Evolutionary conservation across 2,113 vertebrate genomes (phyloP), one percentile per base, ranked within the genome.

Genomic region (Zosterops lateralis): DNA sequence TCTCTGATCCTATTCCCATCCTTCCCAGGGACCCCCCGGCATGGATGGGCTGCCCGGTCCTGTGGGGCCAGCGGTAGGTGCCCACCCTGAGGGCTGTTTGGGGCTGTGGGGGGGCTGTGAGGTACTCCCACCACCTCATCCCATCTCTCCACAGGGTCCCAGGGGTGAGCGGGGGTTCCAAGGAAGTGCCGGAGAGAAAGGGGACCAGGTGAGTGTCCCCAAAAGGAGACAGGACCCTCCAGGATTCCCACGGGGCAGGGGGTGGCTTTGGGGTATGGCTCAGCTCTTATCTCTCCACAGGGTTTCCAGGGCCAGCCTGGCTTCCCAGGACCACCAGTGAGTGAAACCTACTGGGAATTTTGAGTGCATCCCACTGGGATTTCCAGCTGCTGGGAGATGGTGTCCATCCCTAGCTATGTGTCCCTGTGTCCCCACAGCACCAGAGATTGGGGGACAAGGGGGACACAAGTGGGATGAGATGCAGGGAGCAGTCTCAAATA

Each of bases 291-390:
- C 80, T 94, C 82, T 96, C 90, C 40, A 1, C 82, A 99, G 99
- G 99, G 99, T 81, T 99, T 99, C 95, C 98, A 98, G 98, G 99
- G 99, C 92, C 98, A 98, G 57, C 98, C 99, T 3, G 99, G 99
- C 83, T 99, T 99, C 90, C 99, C 98, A 2, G 99, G 99, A 72
- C 97, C 98, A 4, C 98, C 98, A 50, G 99, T 99, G 95, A 97
- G 98, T 98, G 48, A 14, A 22, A 56, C 79, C 51, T 9, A 5
- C 12, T 1, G 5, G 94, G 50, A 42, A 29, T 1, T 2, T 3
- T 1, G 61, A 15, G 32, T 15, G 1, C 12, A 24, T 6, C 32
- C 50, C 40, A 2, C 12, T 2, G 2, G 93, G 48, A 32, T 56
- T 56, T 57, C 40, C 19, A 5, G 82, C 28, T 0, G 28, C 73